phyloP scores from a whole-genome alignment of 1,140 invertebrate species.

The Drosophila arizonae region DNA sequence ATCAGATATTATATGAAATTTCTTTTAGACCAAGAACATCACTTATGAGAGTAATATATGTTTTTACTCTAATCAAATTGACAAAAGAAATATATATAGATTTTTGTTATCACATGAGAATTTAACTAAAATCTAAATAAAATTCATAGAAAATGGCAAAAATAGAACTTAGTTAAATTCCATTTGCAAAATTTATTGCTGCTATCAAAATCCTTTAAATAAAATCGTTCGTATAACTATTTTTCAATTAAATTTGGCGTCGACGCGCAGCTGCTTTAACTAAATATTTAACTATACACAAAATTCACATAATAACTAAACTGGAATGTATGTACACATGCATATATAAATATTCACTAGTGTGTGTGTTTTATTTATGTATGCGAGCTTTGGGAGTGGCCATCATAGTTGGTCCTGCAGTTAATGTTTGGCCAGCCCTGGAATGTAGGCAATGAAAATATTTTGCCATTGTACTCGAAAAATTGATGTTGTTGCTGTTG shows the following conservation, averaged over 20 bases:
- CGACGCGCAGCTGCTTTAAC: not conserved
- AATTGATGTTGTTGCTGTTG: not conserved
- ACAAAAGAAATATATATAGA: too few relatives aligned
- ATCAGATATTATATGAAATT: too few relatives aligned
- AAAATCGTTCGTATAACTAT: not conserved
- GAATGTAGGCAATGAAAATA: constrained; percentile 70
- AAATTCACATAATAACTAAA: not conserved
- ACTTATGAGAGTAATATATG: too few relatives aligned
- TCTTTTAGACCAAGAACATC: too few relatives aligned
- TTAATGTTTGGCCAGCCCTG: constrained; percentile 51
- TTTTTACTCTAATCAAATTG: too few relatives aligned
- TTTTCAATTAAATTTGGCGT: not conserved
- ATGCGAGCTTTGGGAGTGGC: constrained; percentile 26
- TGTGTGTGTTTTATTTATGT: constrained; percentile 1
- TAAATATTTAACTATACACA: constrained; percentile 3
- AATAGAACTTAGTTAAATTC: not conserved
- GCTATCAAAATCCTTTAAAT: not conserved
- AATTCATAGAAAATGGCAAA: not conserved
- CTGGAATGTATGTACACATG: not conserved
- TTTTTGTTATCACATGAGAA: too few relatives aligned
- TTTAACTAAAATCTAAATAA: not conserved
- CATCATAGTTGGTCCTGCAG: constrained; percentile 18
- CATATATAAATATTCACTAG: not conserved
- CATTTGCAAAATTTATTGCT: not conserved
- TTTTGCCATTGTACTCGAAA: constrained; percentile 33